Conservation (phyloP, 2,113 vertebrate genomes). For the Notiomystis cincta region DNA sequence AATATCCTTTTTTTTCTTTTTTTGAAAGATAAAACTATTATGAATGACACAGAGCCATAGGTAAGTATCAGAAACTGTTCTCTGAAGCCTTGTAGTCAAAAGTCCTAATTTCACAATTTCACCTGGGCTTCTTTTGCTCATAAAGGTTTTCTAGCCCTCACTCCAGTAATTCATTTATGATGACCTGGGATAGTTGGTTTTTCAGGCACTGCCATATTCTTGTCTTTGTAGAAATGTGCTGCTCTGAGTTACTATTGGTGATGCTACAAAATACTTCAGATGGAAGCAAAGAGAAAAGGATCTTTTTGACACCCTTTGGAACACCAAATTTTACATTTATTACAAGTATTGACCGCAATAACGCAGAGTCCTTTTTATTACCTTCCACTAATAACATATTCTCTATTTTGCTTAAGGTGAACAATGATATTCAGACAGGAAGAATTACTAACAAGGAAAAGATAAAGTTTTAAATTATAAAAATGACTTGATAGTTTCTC, state of each 20-base stretch:
- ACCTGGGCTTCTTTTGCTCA: rapidly evolving
- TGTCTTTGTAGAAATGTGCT: background rate
- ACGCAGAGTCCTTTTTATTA: background rate
- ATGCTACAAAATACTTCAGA: background rate
- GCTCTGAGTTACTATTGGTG: background rate
- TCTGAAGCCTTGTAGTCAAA: background rate
- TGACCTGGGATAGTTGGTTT: background rate
- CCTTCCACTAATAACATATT: background rate
- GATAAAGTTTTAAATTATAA: constrained; percentile 40
- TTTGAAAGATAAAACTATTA: background rate
- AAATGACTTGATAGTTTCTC: background rate
- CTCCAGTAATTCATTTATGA: background rate
- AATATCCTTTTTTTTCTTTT: too few species aligned
- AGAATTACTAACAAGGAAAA: constrained; percentile 31
- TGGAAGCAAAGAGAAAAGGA: background rate
- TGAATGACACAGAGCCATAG: rapidly evolving
- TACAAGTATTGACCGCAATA: background rate
- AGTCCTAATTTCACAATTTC: background rate
- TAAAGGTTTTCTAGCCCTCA: background rate
- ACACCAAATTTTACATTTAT: background rate
- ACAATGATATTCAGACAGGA: background rate
- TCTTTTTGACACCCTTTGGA: background rate
- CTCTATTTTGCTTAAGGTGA: constrained; percentile 38
- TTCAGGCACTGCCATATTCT: background rate
- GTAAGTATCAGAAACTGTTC: background rate